phyloP scores from a whole-genome alignment of 2,113 vertebrate species.

The Urocitellus parryii region DNA sequence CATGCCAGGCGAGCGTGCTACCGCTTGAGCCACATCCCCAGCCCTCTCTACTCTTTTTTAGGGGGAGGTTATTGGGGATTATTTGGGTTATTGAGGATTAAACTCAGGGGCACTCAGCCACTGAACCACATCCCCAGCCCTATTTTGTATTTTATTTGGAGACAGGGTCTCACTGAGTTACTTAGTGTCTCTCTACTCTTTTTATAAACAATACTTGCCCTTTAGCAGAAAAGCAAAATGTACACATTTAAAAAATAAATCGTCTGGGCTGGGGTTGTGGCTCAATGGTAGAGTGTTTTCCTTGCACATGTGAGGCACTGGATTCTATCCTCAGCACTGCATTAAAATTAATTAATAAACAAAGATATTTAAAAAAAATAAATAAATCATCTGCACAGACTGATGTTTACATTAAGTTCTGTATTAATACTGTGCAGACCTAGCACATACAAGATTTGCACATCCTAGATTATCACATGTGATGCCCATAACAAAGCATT shows the following conservation, averaged over 20 bases:
- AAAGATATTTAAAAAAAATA: too few species aligned
- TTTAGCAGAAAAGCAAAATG: neutral
- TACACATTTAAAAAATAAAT: neutral
- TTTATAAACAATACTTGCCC: neutral
- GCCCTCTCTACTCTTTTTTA: neutral
- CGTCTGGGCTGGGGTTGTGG: neutral
- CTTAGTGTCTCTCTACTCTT: neutral
- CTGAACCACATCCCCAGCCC: too few species aligned
- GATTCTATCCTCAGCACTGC: neutral
- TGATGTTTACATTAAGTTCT: neutral
- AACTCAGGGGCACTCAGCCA: too few species aligned
- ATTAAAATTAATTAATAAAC: too few species aligned
- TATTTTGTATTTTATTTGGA: too few species aligned
- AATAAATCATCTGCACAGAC: neutral
- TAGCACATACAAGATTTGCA: neutral
- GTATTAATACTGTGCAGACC: neutral
- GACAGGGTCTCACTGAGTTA: too few species aligned
- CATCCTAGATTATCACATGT: neutral
- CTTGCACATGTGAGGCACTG: neutral
- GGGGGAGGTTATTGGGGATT: too few species aligned
- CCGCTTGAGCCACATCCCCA: too few species aligned
- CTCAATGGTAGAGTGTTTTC: neutral
- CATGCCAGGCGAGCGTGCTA: too few species aligned
- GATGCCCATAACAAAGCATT: neutral
- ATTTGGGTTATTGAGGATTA: too few species aligned